phyloP scores from a whole-genome alignment of 2,888 invertebrate genomes.

The Leuctra nigra region DNA sequence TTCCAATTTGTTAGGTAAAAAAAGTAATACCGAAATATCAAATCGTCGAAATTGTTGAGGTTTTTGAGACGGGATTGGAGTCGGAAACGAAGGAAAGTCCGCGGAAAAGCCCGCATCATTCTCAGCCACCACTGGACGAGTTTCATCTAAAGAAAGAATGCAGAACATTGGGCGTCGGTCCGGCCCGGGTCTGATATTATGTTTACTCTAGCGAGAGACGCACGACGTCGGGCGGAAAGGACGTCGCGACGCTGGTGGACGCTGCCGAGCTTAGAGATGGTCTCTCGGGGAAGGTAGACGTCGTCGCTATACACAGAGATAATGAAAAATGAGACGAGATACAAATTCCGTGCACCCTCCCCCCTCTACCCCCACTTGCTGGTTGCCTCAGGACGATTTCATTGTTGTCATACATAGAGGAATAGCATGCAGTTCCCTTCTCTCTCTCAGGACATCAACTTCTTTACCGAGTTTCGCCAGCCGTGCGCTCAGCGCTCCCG shows the following conservation, averaged over 20 bases:
- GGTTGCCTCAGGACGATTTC: background rate
- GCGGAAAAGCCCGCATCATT: background rate
- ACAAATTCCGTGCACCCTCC: conserved; percentile 8
- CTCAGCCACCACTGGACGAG: background rate
- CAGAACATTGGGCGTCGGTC: background rate
- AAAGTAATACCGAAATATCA: no score
- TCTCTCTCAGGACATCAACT: no score
- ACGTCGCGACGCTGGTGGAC: background rate
- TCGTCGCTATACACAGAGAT: background rate
- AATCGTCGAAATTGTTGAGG: no score
- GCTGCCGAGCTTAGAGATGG: background rate
- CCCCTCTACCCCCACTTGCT: no score
- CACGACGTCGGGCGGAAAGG: background rate
- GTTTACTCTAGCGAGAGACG: background rate
- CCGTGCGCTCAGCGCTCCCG: background rate
- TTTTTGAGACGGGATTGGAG: background rate
- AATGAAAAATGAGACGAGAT: conserved; percentile 11
- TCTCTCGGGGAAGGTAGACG: conserved; percentile 1
- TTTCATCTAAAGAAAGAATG: background rate
- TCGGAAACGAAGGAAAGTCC: background rate
- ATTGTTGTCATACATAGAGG: background rate
- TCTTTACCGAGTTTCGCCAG: no score
- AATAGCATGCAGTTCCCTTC: no score
- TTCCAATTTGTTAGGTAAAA: no score
- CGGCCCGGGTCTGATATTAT: background rate